Percentiles rank a stretch among this genome's conserved stretches.
Evolutionary conservation across 2,888 invertebrate species (phyloP).

Genomic region (Liodrosophila aerea): DNA sequence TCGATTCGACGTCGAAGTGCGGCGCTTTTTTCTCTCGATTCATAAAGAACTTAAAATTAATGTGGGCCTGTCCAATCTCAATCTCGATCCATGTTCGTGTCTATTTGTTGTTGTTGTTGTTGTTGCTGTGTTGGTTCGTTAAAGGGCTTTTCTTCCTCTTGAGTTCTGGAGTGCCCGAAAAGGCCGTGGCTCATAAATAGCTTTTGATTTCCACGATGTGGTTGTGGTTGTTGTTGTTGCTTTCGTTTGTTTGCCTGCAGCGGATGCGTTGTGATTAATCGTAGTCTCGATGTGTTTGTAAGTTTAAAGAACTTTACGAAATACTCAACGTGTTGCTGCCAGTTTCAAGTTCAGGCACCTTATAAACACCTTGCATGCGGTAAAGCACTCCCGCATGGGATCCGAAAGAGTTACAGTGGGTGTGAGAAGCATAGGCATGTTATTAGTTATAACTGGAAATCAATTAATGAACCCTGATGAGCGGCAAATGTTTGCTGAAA

Average conservation of each 20-base stretch:
- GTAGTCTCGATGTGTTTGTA: constrained; percentile 23
- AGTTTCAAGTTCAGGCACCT: constrained; percentile 61
- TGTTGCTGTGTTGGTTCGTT: constrained; percentile 23
- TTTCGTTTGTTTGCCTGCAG: constrained; percentile 50
- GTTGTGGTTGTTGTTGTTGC: constrained; percentile 24
- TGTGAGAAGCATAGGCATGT: too few species aligned
- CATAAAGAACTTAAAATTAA: constrained; percentile 62
- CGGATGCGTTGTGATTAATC: constrained; percentile 61
- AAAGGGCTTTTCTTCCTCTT: constrained; percentile 4
- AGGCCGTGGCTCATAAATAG: constrained; percentile 44
- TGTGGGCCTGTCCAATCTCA: constrained; percentile 24
- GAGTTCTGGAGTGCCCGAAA: background rate
- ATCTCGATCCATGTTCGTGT: constrained; percentile 11
- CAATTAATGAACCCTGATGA: too few species aligned
- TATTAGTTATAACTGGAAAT: too few species aligned
- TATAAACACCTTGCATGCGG: constrained; percentile 54
- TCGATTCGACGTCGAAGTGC: constrained; percentile 37
- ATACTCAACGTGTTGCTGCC: constrained; percentile 9
- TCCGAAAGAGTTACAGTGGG: background rate
- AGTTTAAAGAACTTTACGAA: constrained; percentile 28
- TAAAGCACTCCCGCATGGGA: constrained; percentile 28
- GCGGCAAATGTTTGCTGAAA: too few species aligned
- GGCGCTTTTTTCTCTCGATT: constrained; percentile 48
- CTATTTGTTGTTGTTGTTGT: constrained; percentile 30
- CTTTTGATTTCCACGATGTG: constrained; percentile 7